phyloP scores from a whole-genome alignment of 2,113 vertebrate genomes.

The Gracilinanus agilis region DNA sequence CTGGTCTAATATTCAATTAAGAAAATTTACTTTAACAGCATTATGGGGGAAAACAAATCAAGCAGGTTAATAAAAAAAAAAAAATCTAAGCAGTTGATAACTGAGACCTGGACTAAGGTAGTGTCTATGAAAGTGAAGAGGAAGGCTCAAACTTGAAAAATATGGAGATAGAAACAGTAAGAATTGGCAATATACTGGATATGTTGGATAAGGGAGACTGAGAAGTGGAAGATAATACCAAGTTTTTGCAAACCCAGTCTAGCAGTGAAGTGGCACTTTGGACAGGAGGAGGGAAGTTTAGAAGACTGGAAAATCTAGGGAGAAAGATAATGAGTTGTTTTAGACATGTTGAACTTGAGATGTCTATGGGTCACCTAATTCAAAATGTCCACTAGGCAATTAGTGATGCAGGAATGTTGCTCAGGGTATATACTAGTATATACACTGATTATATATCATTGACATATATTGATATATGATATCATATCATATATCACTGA shows the following conservation, averaged over 20 bases:
- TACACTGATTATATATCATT: no score
- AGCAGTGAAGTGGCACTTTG: background rate
- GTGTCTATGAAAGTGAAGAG: background rate
- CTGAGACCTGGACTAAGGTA: background rate
- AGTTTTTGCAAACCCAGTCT: background rate
- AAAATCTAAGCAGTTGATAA: background rate
- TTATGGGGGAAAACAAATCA: background rate
- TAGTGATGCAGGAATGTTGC: no score
- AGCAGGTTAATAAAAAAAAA: background rate
- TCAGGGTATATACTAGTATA: no score
- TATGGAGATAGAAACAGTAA: background rate
- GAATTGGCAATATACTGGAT: background rate
- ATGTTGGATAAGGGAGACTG: background rate
- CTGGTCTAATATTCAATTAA: background rate
- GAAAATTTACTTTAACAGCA: background rate
- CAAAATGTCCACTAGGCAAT: background rate
- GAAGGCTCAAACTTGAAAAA: background rate
- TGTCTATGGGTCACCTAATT: background rate
- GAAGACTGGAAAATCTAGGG: no score
- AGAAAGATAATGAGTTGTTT: no score
- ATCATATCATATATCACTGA: no score
- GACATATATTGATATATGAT: no score
- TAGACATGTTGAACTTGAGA: background rate
- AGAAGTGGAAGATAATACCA: background rate
- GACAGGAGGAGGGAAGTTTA: no score